Conservation (phyloP, 2,113 vertebrate genomes). For the Prionailurus viverrinus region DNA sequence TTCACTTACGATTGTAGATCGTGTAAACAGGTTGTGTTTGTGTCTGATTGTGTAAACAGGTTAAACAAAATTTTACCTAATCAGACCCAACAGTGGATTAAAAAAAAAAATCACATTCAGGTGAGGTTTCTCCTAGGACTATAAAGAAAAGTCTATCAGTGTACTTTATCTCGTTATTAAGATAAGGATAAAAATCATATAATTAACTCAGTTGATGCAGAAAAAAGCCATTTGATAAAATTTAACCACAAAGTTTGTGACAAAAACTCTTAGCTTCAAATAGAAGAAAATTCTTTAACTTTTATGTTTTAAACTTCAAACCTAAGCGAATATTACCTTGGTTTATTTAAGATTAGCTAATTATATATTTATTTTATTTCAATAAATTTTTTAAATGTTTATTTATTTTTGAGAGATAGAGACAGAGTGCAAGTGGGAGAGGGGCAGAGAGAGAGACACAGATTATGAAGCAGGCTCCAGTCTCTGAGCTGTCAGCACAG, state of each 20-base stretch:
- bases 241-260: not conserved
- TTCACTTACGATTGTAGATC: slow-evolving; percentile 4
- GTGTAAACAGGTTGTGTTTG: not conserved
- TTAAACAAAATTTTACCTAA: not conserved
- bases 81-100: not conserved
- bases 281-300: not conserved
- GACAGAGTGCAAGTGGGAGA: too few species aligned
- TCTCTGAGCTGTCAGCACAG: too few species aligned
- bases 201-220: not conserved
- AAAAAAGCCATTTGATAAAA: not conserved
- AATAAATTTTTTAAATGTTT: too few species aligned
- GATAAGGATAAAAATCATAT: not conserved
- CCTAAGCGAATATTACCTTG: not conserved
- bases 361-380: slow-evolving; percentile 39
- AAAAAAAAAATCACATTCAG: not conserved
- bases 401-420: too few species aligned
- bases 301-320: not conserved
- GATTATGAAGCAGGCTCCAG: too few species aligned
- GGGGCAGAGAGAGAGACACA: too few species aligned
- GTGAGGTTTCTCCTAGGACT: not conserved
- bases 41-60: not conserved
- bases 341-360: not conserved
- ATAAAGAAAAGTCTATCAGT: not conserved
- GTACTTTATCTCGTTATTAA: not conserved
- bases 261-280: slow-evolving; percentile 1